Percentiles rank a stretch among this genome's conserved stretches.
phyloP scores from a whole-genome alignment of 1,140 invertebrate species.

The Drosophila bifasciata region DNA sequence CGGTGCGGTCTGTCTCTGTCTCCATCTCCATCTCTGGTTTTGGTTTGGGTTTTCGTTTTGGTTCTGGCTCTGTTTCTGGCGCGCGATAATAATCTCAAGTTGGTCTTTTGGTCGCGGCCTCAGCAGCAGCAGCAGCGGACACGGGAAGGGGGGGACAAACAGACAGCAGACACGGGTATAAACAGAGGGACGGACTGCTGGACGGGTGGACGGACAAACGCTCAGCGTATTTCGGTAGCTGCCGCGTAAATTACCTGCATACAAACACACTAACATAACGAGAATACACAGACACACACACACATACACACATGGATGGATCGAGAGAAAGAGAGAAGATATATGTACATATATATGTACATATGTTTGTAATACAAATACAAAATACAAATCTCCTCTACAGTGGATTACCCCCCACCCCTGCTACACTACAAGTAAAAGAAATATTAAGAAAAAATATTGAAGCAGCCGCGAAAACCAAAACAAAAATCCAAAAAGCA shows the following conservation, averaged over 20 bases:
- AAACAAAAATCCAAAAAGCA: too few species aligned
- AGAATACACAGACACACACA: constrained; percentile 56
- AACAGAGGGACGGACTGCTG: constrained; percentile 9
- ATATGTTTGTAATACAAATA: neutral
- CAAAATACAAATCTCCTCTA: too few species aligned
- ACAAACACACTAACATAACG: constrained; percentile 65
- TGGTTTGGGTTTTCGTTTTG: constrained; percentile 9
- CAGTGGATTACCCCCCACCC: too few species aligned
- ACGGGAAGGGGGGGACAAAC: constrained; percentile 9
- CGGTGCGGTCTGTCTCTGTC: constrained; percentile 25
- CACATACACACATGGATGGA: constrained; percentile 16
- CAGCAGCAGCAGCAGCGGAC: constrained; percentile 20
- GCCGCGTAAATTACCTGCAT: constrained; percentile 84
- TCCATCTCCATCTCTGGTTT: constrained; percentile 17
- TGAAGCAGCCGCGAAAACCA: too few species aligned
- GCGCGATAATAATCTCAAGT: constrained; percentile 81
- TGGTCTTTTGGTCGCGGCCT: constrained; percentile 42
- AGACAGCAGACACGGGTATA: constrained; percentile 5
- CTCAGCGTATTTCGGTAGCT: constrained; percentile 83
- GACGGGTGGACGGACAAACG: constrained; percentile 26
- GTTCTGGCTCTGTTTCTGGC: constrained; percentile 72
- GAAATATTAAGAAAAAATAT: too few species aligned
- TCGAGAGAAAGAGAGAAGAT: constrained; percentile 26
- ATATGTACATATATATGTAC: constrained; percentile 17
- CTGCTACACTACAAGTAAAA: too few species aligned